Evolutionary conservation across 2,113 vertebrate genomes (phyloP).

Genomic region (Crotalus horridus): DNA sequence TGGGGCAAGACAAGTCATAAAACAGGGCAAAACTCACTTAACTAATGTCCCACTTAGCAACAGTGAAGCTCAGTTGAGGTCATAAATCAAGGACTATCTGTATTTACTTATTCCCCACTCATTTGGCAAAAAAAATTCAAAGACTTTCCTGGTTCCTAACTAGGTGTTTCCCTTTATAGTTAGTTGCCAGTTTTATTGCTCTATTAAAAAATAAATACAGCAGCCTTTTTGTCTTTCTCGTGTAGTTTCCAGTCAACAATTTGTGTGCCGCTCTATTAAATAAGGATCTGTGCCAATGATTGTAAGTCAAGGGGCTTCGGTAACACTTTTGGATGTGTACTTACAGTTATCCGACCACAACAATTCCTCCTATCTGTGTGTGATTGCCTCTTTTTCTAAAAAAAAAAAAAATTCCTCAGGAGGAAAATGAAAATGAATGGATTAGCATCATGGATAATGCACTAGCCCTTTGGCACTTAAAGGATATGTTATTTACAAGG

Average conservation of each 20-base stretch:
- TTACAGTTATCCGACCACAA: background rate
- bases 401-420: background rate
- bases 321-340: constrained; percentile 3
- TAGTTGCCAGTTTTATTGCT: background rate
- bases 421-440: constrained; percentile 7
- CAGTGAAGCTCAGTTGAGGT: too few species aligned
- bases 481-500: background rate
- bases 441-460: background rate
- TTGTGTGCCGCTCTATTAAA: background rate
- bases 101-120: background rate
- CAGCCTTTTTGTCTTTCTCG: background rate
- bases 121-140: background rate
- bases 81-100: too few species aligned
- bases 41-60: too few species aligned
- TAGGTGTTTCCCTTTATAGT: background rate
- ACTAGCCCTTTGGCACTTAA: background rate
- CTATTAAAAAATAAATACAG: background rate
- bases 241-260: background rate
- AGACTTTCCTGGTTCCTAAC: background rate
- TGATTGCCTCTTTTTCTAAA: background rate
- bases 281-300: background rate
- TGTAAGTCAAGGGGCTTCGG: background rate
- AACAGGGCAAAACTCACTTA: too few species aligned
- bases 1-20: too few species aligned
- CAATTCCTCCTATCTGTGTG: background rate